Evolutionary conservation across 1,140 invertebrate genomes (phyloP).

Genomic region (fruit fly (Drosophila melanogaster)): DNA sequence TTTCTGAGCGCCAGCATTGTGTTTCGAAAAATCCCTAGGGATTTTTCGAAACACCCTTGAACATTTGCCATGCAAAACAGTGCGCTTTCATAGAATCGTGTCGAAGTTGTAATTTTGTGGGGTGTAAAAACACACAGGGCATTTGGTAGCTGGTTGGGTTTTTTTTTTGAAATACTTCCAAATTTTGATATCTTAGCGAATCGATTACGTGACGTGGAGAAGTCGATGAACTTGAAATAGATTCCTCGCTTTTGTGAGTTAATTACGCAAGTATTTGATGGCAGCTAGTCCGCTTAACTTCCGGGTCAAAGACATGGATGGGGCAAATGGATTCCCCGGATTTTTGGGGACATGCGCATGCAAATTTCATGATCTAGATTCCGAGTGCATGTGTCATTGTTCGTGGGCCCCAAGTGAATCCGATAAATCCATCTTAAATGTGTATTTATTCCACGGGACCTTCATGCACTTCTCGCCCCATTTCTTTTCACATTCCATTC

Average conservation of each 20-base stretch:
- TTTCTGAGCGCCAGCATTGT: background rate
- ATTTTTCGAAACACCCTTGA: constrained; percentile 12
- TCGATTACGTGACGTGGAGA: background rate
- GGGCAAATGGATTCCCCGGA: background rate
- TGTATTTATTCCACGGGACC: constrained; percentile 17
- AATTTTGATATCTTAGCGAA: background rate
- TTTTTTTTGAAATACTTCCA: constrained; percentile 13
- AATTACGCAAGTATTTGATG: too few species aligned
- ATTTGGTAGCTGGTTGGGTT: constrained; percentile 1
- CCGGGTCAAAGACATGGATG: background rate
- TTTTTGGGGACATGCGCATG: constrained; percentile 15
- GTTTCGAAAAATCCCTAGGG: constrained; percentile 5
- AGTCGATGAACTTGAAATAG: too few species aligned
- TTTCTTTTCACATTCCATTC: constrained; percentile 30
- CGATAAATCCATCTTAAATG: constrained; percentile 6
- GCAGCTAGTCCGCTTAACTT: background rate
- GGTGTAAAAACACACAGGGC: background rate
- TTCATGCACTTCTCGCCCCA: constrained; percentile 25
- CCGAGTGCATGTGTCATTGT: constrained; percentile 1
- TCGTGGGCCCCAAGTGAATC: background rate
- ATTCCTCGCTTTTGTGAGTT: too few species aligned
- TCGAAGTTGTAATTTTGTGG: constrained; percentile 12
- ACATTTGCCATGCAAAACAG: constrained; percentile 9
- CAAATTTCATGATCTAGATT: constrained; percentile 9
- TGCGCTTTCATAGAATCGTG: constrained; percentile 2